Evolutionary conservation across 2,797 vertebrate species (phyloP).

Genomic region (Antrozous pallidus): DNA sequence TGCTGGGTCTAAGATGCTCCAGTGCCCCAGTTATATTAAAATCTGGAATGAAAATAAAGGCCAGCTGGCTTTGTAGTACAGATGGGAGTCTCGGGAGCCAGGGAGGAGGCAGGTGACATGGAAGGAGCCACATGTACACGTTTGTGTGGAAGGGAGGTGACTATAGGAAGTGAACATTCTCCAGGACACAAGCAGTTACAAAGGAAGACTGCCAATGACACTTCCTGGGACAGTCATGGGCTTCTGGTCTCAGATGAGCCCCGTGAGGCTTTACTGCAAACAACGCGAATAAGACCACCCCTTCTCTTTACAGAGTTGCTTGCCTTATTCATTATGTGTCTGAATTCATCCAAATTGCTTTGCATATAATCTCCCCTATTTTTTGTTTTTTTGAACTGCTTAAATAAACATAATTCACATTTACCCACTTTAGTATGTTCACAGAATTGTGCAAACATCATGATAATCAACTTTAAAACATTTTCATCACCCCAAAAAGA

Average conservation of each 20-base stretch:
- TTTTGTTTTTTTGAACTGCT: not conserved
- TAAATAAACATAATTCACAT: not conserved
- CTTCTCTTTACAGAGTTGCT: not conserved
- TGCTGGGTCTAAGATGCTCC: not conserved
- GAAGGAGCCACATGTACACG: rapidly evolving
- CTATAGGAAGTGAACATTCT: not conserved
- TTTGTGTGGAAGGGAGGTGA: not conserved
- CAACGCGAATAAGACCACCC: not conserved
- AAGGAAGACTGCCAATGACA: not conserved
- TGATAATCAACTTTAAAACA: not conserved
- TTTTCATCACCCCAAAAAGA: not conserved
- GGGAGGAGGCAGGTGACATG: not conserved
- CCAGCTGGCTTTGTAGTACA: not conserved
- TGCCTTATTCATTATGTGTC: not conserved
- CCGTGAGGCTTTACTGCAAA: not conserved
- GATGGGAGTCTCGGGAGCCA: not conserved
- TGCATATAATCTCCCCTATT: not conserved
- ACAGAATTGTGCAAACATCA: not conserved
- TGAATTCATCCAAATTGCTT: not conserved
- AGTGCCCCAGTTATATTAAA: not conserved
- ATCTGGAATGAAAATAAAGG: slow-evolving; percentile 36
- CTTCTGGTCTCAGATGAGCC: not conserved
- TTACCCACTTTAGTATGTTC: not conserved
- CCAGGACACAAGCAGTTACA: not conserved
- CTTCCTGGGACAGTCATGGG: not conserved